Base-by-base conservation (phyloP, 2,113 vertebrate genomes). In the Neogobius melanostomus region DNA sequence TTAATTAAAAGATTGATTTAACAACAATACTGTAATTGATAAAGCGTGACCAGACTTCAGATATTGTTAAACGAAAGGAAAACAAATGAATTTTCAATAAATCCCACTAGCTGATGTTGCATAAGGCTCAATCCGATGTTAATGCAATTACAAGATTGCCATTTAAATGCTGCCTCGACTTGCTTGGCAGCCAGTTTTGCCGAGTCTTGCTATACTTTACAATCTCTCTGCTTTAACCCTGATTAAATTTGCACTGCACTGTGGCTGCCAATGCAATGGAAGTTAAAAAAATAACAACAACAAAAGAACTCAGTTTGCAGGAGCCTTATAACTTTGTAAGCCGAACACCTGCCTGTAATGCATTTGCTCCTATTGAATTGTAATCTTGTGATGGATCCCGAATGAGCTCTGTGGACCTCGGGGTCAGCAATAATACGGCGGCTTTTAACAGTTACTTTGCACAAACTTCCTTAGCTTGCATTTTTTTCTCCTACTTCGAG, bases 381-480 rank as follows among this genome's bases (percentile, higher is more conserved):
- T 60, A 82, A 76, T 79, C 47, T 50, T 71, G 62, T 66, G 42
- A 69, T 75, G 51, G 70, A 66, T 49, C 16, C n/a, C 36, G 43
- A 44, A 73, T 78, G 69, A 79, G 75, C 69, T 61, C 76, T 78
- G 64, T 6, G n/a, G 46, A 79, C 15, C 60, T 53, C 7, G 6
- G 43, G 16, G 62, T 48, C 42, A 36, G 65, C 69, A 48, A 69
- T 73, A 76, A 68, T 16, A 5, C 21, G 51, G 60, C 60, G 71
- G 81, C 76, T 71, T 75, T 85, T 64, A 78, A 62, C 59, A 63
- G 82, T 70, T 75, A 14, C 15, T 61, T 59, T 81, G 64, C 54
- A 49, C 43, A 14, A n/a, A 66, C 48, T 70, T 82, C 75, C 74
- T 80, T 64, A 75, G 79, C 82, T 81, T 85, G 84, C 82, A 52